phyloP scores from a whole-genome alignment of 2,113 vertebrate species.

The Eptatretus burgeri region DNA sequence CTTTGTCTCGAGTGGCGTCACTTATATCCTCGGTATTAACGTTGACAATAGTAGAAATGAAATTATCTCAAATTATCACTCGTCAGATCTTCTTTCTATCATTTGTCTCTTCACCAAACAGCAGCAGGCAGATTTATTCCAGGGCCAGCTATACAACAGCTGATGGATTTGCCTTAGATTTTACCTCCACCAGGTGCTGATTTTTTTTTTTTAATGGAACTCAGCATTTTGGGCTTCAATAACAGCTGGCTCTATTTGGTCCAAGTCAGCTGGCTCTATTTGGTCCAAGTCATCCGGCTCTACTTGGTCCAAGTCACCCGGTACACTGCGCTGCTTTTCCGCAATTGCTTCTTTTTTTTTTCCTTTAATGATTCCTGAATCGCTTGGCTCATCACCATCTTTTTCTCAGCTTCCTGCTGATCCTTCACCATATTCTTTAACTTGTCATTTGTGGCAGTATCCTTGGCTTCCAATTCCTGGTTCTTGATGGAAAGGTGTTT shows the following conservation, averaged over 20 bases:
- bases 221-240: conserved; percentile 12
- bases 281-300: too few species aligned
- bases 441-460: conserved; percentile 2
- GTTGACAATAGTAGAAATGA: conserved; percentile 36
- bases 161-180: conserved; percentile 32
- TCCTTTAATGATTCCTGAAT: neutral
- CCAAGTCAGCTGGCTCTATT: too few species aligned
- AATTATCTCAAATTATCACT: conserved; percentile 50
- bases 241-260: neutral
- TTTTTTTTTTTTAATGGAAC: conserved; percentile 28
- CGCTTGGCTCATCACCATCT: conserved; percentile 1
- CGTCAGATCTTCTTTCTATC: conserved; percentile 50
- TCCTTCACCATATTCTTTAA: conserved; percentile 3
- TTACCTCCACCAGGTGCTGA: conserved; percentile 30
- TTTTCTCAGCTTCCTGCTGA: conserved; percentile 4
- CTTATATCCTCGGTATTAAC: conserved; percentile 27
- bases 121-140: conserved; percentile 31
- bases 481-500: neutral
- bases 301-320: too few species aligned
- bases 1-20: neutral
- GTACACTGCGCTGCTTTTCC: neutral
- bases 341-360: neutral
- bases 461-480: conserved; percentile 1
- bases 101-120: conserved; percentile 27
- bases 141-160: conserved; percentile 26